Conservation (phyloP, 2,888 invertebrate genomes). For the Drymonia ruficornis region DNA sequence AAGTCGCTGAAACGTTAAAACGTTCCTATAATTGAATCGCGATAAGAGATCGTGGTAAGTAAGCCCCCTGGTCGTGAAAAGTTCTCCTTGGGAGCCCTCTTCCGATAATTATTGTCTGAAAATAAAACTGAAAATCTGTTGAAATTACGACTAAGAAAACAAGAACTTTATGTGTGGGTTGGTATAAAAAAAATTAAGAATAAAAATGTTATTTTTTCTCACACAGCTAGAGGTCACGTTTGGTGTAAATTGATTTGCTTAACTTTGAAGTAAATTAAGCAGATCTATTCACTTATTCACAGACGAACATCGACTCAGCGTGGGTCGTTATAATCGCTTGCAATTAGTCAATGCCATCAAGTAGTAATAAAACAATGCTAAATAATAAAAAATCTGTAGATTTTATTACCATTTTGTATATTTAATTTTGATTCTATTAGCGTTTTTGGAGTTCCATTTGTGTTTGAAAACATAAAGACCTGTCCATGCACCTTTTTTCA, state of each 20-base stretch:
- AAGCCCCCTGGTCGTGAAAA: no score
- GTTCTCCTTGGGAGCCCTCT: no score
- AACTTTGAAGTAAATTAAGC: constrained; percentile 1
- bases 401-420: background rate
- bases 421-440: background rate
- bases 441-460: background rate
- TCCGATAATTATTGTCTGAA: no score
- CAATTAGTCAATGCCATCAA: constrained; percentile 2
- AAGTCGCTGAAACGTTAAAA: no score
- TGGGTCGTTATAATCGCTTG: constrained; percentile 2
- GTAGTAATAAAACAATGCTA: constrained; percentile 1
- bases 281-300: constrained; percentile 4
- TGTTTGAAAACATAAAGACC: background rate
- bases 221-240: background rate
- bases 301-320: background rate
- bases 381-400: background rate
- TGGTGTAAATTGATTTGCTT: constrained; percentile 6
- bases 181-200: no score
- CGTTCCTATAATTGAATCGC: no score
- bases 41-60: no score
- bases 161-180: no score
- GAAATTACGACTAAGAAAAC: no score
- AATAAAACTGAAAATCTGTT: no score
- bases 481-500: no score
- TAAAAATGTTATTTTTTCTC: background rate